Conservation (phyloP, 2,113 vertebrate species). For the Tautogolabrus adspersus region DNA sequence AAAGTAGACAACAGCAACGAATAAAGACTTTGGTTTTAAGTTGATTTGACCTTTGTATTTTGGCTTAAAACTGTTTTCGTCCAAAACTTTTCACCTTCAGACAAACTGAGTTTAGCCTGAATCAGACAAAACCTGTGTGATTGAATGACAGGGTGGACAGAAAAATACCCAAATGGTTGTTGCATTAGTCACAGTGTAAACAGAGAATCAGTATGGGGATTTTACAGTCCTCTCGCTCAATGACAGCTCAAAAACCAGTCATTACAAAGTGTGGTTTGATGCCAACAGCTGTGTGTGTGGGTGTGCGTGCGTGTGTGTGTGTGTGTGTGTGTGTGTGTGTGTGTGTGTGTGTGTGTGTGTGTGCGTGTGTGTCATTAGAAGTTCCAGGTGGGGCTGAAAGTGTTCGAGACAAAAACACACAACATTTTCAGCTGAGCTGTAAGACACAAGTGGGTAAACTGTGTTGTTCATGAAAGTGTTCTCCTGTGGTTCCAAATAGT, state of each 20-base stretch:
- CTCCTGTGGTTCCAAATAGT: too few relatives aligned
- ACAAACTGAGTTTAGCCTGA: too few relatives aligned
- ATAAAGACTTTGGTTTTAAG: too few relatives aligned
- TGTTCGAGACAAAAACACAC: not conserved
- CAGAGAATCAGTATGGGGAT: not conserved
- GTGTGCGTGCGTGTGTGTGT: too few relatives aligned
- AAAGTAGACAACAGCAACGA: too few relatives aligned
- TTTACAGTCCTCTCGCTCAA: not conserved
- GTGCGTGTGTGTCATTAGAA: too few relatives aligned
- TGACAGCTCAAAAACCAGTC: not conserved
- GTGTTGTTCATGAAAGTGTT: not conserved
- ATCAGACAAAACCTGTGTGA: too few relatives aligned
- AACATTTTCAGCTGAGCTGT: conserved; percentile 21
- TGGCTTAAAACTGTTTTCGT: too few relatives aligned
- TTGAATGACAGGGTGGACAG: not conserved
- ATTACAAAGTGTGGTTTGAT: not conserved
- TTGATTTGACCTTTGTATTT: too few relatives aligned
- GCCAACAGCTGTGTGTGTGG: not conserved
- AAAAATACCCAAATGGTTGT: not conserved
- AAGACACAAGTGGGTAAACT: conserved; percentile 22
- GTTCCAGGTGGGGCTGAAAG: not conserved
- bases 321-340: too few relatives aligned
- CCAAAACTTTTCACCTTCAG: too few relatives aligned
- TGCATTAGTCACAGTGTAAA: not conserved
- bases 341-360: too few relatives aligned